phyloP scores from a whole-genome alignment of 35 echinoderm and acorn worm genomes.

The Ophioderma brevispina region DNA sequence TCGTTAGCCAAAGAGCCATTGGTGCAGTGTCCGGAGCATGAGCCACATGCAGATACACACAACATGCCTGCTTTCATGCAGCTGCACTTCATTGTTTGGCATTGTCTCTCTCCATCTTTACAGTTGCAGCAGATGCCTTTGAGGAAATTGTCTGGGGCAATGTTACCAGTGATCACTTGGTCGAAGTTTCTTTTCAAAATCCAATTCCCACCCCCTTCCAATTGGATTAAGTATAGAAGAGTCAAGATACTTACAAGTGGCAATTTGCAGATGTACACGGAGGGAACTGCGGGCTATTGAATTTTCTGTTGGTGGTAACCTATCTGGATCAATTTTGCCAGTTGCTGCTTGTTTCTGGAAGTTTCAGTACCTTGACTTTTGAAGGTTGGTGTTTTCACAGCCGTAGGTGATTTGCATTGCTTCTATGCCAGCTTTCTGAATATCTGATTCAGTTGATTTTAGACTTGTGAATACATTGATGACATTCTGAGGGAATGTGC shows the following conservation, averaged over 20 bases:
- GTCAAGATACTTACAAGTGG: constrained; percentile 12
- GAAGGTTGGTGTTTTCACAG: constrained; percentile 42
- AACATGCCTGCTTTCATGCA: constrained; percentile 17
- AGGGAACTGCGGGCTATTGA: neutral
- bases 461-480: constrained; percentile 59
- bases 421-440: constrained; percentile 36
- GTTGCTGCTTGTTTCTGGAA: constrained; percentile 42
- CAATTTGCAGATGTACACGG: neutral
- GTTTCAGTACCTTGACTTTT: constrained; percentile 41
- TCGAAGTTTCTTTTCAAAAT: neutral
- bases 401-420: constrained; percentile 44
- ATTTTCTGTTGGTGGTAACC: neutral
- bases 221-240: constrained; percentile 2
- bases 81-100: constrained; percentile 9
- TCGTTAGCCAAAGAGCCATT: neutral
- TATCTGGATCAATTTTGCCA: constrained; percentile 39
- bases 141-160: constrained; percentile 8
- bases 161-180: neutral
- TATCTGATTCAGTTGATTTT: constrained; percentile 46
- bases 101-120: neutral
- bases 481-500: constrained; percentile 61
- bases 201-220: constrained; percentile 17
- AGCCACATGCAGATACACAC: constrained; percentile 12
- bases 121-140: constrained; percentile 31
- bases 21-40: neutral